Base-by-base conservation (phyloP, 1,140 invertebrate species). In the Lepeophtheirus salmonis region DNA sequence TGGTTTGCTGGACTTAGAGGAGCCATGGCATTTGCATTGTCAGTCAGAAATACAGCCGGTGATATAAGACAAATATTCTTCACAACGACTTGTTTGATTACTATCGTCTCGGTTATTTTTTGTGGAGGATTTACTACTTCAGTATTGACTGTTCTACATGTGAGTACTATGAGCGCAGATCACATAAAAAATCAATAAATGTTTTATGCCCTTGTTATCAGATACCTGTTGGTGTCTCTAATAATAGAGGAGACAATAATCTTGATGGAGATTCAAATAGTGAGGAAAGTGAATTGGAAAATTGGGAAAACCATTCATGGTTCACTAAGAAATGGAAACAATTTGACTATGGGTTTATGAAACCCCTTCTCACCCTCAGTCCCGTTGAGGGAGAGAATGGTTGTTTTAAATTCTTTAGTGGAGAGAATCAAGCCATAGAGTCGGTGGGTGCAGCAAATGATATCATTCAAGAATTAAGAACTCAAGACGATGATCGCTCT, bases 1-100 rank as follows among this genome's bases (percentile, higher is more conserved):
- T 92, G 97, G 72, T 96, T 95, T 74, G 85, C 91, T 63, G 92
- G 87, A 64, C 75, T 97, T 51, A 77, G 92, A 62, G 94, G 94
- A n/a, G 94, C 94, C 0, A 95, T 98, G 82, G 94, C 92, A 14
- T 98, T 97, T 76, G 92, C 92, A 3, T 73, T 97, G 63, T 89
- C 94, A 0, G 94, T 97, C 62, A 77, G 92, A 54, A 97, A 97
- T 71, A 96, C 91, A 0, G 79, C 90, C 16, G 92, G 89, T 1
- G 84, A 86, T 68, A 85, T 87, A 18, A 77, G 91, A 49, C 87
- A 92, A 72, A 82, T 87, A 3, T 94, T 97, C 81, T 72, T 95
- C 30, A 92, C 91, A 0, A 88, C 90, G n/a, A 97, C 92, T 1
- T 89, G 89, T 64, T 70, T 96, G 41, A 91, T 97, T 67, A 91